phyloP scores from a whole-genome alignment of 2,113 vertebrate genomes.

The Malurus cyaneus region DNA sequence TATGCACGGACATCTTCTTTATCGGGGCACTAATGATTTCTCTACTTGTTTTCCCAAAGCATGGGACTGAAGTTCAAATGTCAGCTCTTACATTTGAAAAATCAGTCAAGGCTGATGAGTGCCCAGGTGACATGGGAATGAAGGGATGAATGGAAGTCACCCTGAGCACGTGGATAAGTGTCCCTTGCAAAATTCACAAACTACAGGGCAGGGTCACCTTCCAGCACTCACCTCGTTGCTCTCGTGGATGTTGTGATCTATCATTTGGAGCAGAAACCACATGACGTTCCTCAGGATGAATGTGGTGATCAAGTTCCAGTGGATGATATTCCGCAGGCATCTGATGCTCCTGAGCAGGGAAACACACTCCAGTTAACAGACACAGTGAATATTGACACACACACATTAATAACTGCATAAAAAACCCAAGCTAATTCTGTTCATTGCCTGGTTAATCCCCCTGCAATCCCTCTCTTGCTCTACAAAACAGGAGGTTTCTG shows the following conservation, averaged over 20 bases:
- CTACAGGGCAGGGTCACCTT: background rate
- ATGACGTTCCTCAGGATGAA: conserved; percentile 94
- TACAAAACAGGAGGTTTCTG: background rate
- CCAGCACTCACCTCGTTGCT: conserved; percentile 86
- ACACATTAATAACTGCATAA: background rate
- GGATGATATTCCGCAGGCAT: conserved; percentile 96
- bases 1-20: background rate
- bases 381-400: background rate
- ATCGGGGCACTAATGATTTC: background rate
- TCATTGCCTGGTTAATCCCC: background rate
- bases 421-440: background rate
- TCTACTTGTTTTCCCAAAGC: background rate
- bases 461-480: background rate
- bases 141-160: background rate
- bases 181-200: background rate
- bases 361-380: background rate
- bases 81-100: background rate
- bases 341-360: conserved; percentile 86
- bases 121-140: background rate
- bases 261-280: conserved; percentile 96
- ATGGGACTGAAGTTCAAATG: background rate
- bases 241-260: conserved; percentile 93
- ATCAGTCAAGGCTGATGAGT: background rate
- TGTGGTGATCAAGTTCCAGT: conserved; percentile 97
- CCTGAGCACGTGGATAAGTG: background rate